Base-by-base conservation (phyloP, 2,113 vertebrate species). In the Leucopsar rothschildi region DNA sequence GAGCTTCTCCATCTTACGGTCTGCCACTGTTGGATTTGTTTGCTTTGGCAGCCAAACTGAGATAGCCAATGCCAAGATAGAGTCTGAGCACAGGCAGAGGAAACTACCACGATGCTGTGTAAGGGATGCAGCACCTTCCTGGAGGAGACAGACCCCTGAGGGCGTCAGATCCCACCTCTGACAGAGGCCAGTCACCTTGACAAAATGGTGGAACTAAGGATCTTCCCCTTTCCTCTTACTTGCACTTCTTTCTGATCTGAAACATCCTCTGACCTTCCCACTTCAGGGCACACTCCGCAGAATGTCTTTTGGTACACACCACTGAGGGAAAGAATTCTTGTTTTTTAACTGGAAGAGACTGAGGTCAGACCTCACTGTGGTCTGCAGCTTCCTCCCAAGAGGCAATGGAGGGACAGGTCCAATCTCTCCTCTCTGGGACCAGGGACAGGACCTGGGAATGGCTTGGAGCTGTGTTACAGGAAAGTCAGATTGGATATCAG, bases 351-450 rank as follows among this genome's bases (percentile, higher is more conserved):
- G 47, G 39, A 86, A 28, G 7, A 61, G n/a, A n/a, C 28, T 39
- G 47, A 47, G 29, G 27, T 35, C 59, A 65, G 22, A 44, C 15
- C 31, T 37, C 31, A 50, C 7, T 0, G 0, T 0, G 1, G 33
- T 37, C 59, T 72, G 28, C 59, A 65, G 39, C 59, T 50, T 65
- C 37, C 22, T 42, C 59, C 33, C 31, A 45, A 71, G 25, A 6
- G 25, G 8, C 17, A 22, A 2, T 22, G 31, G 17, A 78, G n/a
- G 21, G 42, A 29, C 49, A 56, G 35, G 35, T 19, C 25, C 4
- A 3, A 31, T 10, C 31, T 71, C 29, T 27, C 42, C 42, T 49
- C 21, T 64, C 9, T 49, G 40, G 1, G 59, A 37, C 11, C 50
- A 42, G 35, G 22, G 25, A 47, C 35, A 80, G 35, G 21, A 20